Base-by-base conservation (phyloP, 2,888 invertebrate genomes). In the Carabus problematicus region DNA sequence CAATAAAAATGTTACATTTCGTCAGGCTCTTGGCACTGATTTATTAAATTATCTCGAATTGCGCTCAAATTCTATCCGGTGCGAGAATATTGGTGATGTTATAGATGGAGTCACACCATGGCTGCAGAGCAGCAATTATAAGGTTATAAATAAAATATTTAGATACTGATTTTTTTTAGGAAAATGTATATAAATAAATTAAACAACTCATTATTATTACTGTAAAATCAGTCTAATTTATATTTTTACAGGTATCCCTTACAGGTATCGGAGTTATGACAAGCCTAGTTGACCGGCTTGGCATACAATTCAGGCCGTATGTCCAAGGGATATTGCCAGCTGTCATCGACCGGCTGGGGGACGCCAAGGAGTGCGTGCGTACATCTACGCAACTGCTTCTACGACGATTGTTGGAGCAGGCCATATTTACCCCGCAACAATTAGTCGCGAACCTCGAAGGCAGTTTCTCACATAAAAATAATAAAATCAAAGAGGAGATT, bases 91-190 rank as follows among this genome's bases (percentile, higher is more conserved):
- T 77, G 95, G 94, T 59, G 88, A 89, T 77, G 88, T 97, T 74
- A 86, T 97, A 61, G 96, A 96, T 81, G 90, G 91, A 18, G 84
- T 97, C 72, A 86, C 94, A 74, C 88, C 90, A 1, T 97, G 97
- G 96, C 87, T 96, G 75, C 91, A 90, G 75, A 94, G 94, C 75
- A 95, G 96, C 77, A 97, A 96, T 82, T 95, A 92, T 79, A 96
- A 96, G 91, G 95, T 95, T 79, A 81, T 83, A 73, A 47, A 42
- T 42, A 8, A 8, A 42, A 42, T 42, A 42, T 8, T 8, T 42
- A 42, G 8, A 42, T 42, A 8, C 42, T 8, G 9, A 42, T 42
- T 42, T 8, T 42, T 42, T 42, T 42, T 9, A 8, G 9, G 9
- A 8, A 42, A 42, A 42, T 8, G 8, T 42, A 8, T 42, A 8